Evolutionary conservation across 2,113 vertebrate genomes (phyloP), one percentile per base, ranked within the genome.

Genomic region (Nerophis lumbriciformis): DNA sequence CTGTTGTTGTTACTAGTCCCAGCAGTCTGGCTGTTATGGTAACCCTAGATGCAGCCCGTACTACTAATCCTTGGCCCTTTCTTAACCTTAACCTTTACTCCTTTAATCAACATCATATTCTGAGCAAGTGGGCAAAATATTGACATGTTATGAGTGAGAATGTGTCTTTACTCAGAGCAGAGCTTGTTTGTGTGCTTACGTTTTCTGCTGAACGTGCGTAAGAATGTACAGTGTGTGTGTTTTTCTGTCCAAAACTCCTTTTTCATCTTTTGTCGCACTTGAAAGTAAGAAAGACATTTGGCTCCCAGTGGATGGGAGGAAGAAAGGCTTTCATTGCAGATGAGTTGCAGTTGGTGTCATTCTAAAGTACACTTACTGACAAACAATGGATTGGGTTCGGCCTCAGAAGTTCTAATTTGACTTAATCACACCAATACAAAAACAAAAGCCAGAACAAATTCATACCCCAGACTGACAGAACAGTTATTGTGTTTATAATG

Each of bases 91-190:
- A 91, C 88, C 90, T 89, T 90, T 90, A 88, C 86, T 88, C 88
- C 88, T 82, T 90, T 90, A 90, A 91, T 91, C 89, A 91, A 90
- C 85, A 86, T 91, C 90, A 89, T 89, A 87, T 87, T 87, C 74
- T 44, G 66, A 71, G 80, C 81, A 81, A 84, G 78, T 81, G 84
- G 87, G 84, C 83, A 83, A 90, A 87, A 90, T 88, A 90, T 91
- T 88, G 71, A 85, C 85, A 73, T 83, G 80, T 84, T 87, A 82
- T 88, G 73, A 72, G 61, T 68, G 77, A 78, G 85, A 85, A 78
- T 80, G 72, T 50, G 61, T 63, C 79, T 74, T 76, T 68, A 73
- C 75, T 85, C 79, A 78, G 81, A 80, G 48, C 61, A 67, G 11
- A 48, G 69, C 47, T 62, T 79, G 75, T 77, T 76, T 81, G 80